Base-by-base conservation (phyloP, 2,888 invertebrate species). In the Leptodirus hochenwartii region DNA sequence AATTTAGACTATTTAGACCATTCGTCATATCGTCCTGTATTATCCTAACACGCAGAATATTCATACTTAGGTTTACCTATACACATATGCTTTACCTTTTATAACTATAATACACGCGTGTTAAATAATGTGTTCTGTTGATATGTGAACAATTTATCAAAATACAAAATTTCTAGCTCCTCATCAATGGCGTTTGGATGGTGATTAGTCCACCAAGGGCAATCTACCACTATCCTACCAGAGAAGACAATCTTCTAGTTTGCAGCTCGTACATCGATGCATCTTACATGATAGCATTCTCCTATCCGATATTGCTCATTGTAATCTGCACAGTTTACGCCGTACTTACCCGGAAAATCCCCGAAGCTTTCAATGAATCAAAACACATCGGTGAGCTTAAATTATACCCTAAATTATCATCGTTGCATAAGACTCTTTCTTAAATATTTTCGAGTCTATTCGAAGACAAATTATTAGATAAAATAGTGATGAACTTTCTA, bases 321-420 rank as follows among this genome's bases (percentile, higher is more conserved):
- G 64, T 88, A 10, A 66, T 88, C 34, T 96, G 96, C 56, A 98
- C 96, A 0, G 71, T 96, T 9, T 96, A 98, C 50, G 96, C 96
- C 1, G 76, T 93, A 1, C 70, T 90, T 26, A 93, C 91, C 0
- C 66, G 96, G 40, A 96, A 96, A 62, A 84, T 96, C 37, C 98
- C 96, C 0, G 96, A 96, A 54, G 93, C 93, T 22, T 98, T 96
- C 56, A 96, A 98, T 56, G 96, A 93, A 59, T 90, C 90, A 45
- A 91, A 91, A 59, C 88, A 91, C 59, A 91, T 91, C 44, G 93
- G 96, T 69, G 44, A 64, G 68, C 53, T 30, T 24, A 5, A 5
- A n/a, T 26, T 12, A 26, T 9, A 20, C 20, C 20, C 8, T n/a
- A 20, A 8, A 8, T 20, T 20, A n/a, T 20, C n/a, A 20, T n/a